Evolutionary conservation across 2,888 invertebrate genomes (phyloP).

Genomic region (Caenorhabditis afra): DNA sequence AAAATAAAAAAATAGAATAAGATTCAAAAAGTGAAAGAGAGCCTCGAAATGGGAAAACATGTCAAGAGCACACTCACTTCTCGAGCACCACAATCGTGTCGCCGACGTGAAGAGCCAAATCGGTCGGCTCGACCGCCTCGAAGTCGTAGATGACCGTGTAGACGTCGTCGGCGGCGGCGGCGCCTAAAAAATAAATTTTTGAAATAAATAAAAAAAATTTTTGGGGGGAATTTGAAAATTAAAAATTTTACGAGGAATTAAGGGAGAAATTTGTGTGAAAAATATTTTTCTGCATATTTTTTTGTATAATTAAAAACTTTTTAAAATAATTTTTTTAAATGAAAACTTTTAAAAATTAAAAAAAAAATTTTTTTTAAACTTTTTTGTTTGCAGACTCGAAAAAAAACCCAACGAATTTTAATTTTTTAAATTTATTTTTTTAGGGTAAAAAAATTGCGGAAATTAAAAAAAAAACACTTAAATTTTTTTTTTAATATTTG

Average conservation of each 20-base stretch:
- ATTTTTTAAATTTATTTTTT: too few species aligned
- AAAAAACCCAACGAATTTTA: too few species aligned
- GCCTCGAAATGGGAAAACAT: constrained; percentile 20
- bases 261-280: constrained; percentile 3
- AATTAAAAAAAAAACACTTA: too few species aligned
- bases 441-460: too few species aligned
- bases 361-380: too few species aligned
- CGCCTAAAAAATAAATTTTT: too few species aligned
- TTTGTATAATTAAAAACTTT: too few species aligned
- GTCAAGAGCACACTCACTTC: constrained; percentile 59
- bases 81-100: constrained; percentile 67
- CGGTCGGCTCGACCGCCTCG: constrained; percentile 91
- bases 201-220: constrained; percentile 13
- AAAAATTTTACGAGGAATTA: constrained; percentile 9
- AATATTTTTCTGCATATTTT: background rate
- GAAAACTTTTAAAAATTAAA: too few species aligned
- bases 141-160: constrained; percentile 93
- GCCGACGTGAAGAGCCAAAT: constrained; percentile 84
- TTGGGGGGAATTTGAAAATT: constrained; percentile 5
- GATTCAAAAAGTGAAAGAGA: background rate
- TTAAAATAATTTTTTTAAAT: too few species aligned
- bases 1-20: background rate
- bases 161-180: constrained; percentile 61
- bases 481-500: too few species aligned
- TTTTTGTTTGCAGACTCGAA: too few species aligned